These are phyloP conservation scores for Acleris laterana DNA, from an alignment of 2,888 invertebrate genomes.

Conservation along the genomic window DNA sequence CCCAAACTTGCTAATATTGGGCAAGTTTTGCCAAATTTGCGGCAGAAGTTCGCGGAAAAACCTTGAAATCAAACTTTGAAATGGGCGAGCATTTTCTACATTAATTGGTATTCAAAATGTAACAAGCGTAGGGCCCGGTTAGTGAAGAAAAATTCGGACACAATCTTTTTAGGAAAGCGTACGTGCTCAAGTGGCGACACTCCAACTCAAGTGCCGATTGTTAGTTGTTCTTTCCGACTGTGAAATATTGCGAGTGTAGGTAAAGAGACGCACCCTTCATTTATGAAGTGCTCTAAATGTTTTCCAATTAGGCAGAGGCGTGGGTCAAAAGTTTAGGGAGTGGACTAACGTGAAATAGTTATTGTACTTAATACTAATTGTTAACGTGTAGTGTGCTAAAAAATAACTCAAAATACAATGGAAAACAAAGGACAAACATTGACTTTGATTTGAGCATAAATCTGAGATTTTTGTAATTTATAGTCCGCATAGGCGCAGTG, in stretches of 20 bases:
- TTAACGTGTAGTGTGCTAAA: too few species aligned
- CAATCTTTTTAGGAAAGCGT: constrained; percentile 18
- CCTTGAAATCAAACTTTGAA: too few species aligned
- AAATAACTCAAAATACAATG: too few species aligned
- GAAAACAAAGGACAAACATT: too few species aligned
- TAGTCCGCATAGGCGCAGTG: too few species aligned
- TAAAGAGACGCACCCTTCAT: constrained; percentile 20
- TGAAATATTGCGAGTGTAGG: not conserved
- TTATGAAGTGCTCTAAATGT: constrained; percentile 16
- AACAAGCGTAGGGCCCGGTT: constrained; percentile 1
- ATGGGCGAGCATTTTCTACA: not conserved
- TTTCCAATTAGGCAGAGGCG: constrained; percentile 16
- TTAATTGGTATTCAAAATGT: not conserved
- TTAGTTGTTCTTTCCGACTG: constrained; percentile 12
- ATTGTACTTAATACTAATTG: too few species aligned
- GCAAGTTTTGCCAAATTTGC: not conserved
- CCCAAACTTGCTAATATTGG: not conserved
- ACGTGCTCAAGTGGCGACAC: constrained; percentile 23
- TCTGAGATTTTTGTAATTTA: too few species aligned
- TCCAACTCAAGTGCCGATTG: constrained; percentile 22
- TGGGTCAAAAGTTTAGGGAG: constrained; percentile 19
- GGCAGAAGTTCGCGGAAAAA: too few species aligned
- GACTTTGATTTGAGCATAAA: too few species aligned
- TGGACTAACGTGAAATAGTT: constrained; percentile 1
- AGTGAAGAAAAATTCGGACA: constrained; percentile 5